Conservation (phyloP, 2,113 vertebrate species). For the Etia nguti region DNA sequence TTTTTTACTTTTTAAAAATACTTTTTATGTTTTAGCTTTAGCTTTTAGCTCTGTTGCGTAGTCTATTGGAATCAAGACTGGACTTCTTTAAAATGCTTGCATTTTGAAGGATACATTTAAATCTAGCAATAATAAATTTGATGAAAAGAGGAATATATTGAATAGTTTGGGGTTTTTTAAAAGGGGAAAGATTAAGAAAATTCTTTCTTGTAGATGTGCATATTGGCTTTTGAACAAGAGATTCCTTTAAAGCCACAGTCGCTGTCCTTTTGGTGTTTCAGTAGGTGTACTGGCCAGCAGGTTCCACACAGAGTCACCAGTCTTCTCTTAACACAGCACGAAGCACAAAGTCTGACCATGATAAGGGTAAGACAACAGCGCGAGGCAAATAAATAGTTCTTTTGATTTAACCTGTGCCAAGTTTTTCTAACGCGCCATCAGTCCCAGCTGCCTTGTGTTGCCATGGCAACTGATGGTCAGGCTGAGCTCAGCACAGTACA, state of each 20-base stretch:
- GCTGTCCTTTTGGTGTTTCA: not conserved
- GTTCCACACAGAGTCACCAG: not conserved
- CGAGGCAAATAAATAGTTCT: slow-evolving; percentile 10
- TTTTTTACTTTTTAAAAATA: not conserved
- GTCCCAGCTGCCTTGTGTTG: slow-evolving; percentile 23
- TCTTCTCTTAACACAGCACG: not conserved
- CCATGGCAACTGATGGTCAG: slow-evolving; percentile 62
- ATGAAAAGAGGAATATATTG: not conserved
- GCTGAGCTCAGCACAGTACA: slow-evolving; percentile 20
- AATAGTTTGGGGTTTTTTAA: not conserved
- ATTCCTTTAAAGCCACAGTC: not conserved
- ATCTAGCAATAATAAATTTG: not conserved
- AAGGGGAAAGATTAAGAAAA: not conserved
- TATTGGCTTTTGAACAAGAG: not conserved
- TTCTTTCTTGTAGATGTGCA: not conserved
- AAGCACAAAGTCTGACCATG: not conserved
- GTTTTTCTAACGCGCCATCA: slow-evolving; percentile 2
- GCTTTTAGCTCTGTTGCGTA: not conserved
- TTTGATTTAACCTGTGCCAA: slow-evolving; percentile 32
- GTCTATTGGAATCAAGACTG: not conserved
- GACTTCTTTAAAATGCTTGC: not conserved
- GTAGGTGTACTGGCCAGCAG: not conserved
- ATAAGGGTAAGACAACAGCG: not conserved
- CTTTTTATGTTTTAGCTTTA: not conserved
- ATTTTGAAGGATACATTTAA: not conserved